These are phyloP conservation scores for Heliothis peltigera DNA, from an alignment of 2,888 invertebrate genomes.

Conservation along the genomic window DNA sequence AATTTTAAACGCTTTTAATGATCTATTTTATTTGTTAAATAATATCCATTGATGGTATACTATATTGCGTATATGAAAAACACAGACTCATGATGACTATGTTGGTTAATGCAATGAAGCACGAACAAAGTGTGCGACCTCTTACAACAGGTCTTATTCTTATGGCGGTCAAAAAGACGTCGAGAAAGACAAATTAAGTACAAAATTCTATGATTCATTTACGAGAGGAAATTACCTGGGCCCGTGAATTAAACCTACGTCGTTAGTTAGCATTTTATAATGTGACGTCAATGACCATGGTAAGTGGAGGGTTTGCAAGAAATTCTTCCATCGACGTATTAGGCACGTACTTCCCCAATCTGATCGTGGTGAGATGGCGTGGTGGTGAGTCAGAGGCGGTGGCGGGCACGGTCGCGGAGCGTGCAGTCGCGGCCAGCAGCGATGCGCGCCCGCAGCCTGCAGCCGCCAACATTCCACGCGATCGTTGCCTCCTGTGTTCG, in stretches of 20 bases:
- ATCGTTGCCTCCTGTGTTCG: constrained; percentile 85
- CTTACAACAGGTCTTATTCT: background rate
- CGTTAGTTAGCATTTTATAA: constrained; percentile 32
- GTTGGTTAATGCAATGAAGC: background rate
- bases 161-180: no score
- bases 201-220: constrained; percentile 60
- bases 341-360: constrained; percentile 83
- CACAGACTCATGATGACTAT: background rate
- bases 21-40: background rate
- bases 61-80: background rate
- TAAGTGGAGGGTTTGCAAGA: constrained; percentile 68
- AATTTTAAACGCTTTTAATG: background rate
- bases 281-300: constrained; percentile 75
- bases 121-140: background rate
- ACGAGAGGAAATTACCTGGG: constrained; percentile 58
- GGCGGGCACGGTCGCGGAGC: constrained; percentile 59
- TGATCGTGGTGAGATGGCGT: constrained; percentile 70
- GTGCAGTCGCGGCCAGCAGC: constrained; percentile 54
- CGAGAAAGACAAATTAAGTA: background rate
- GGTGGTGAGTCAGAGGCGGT: constrained; percentile 78
- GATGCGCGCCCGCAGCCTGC: constrained; percentile 67
- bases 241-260: constrained; percentile 54
- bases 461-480: constrained; percentile 85
- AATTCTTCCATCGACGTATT: constrained; percentile 70
- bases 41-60: background rate